phyloP scores from a whole-genome alignment of 2,113 vertebrate genomes.

The Aegotheles bennettii region DNA sequence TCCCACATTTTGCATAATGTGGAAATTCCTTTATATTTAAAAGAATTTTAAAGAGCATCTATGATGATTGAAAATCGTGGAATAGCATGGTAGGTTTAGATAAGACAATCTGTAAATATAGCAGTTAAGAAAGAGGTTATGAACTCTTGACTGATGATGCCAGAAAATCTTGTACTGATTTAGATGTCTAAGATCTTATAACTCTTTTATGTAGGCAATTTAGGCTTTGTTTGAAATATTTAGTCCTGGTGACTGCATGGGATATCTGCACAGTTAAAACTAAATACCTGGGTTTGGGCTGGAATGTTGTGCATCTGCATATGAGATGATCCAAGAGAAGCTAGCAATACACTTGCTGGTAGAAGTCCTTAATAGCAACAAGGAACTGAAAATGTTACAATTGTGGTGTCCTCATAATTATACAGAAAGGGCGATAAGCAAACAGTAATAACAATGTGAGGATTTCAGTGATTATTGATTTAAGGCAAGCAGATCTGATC shows the following conservation, averaged over 20 bases:
- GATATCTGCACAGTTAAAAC: not conserved
- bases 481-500: not conserved
- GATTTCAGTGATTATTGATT: not conserved
- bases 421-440: not conserved
- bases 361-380: not conserved
- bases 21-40: not conserved
- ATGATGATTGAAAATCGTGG: not conserved
- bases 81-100: not conserved
- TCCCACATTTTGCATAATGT: not conserved
- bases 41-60: not conserved
- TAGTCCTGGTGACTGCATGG: not conserved
- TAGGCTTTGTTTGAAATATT: not conserved
- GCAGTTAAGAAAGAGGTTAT: not conserved
- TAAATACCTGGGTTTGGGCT: not conserved
- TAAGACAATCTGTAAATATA: not conserved
- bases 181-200: not conserved
- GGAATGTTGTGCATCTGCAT: not conserved
- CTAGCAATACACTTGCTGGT: not conserved
- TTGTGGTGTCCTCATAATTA: not conserved
- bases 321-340: not conserved
- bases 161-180: not conserved
- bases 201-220: not conserved
- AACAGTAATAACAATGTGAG: not conserved
- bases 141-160: not conserved
- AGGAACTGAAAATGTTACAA: not conserved